Conservation (phyloP, 1,140 invertebrate species). For the Helicoverpa zea region DNA sequence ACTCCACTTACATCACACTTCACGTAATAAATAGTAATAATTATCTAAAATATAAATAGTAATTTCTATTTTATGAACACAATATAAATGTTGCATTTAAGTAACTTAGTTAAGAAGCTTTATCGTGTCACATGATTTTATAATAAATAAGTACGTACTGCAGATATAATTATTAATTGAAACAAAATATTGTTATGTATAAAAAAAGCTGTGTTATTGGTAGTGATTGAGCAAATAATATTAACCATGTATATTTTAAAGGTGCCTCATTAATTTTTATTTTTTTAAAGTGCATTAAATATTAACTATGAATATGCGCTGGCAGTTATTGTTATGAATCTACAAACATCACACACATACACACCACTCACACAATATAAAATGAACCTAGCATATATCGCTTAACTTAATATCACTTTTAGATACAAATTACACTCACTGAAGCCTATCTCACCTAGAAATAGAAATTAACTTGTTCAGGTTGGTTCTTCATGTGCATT, state of each 20-base stretch:
- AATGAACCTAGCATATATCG: slow-evolving; percentile 76
- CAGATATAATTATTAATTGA: not conserved
- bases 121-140: not conserved
- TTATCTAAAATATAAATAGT: not conserved
- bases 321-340: slow-evolving; percentile 57
- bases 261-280: slow-evolving; percentile 48
- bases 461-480: slow-evolving; percentile 22
- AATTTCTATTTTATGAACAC: not conserved
- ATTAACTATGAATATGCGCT: slow-evolving; percentile 56
- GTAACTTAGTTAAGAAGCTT: slow-evolving; percentile 29
- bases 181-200: not conserved
- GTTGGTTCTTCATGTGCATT: slow-evolving; percentile 32
- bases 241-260: slow-evolving; percentile 44
- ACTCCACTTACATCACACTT: slow-evolving; percentile 54
- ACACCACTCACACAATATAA: slow-evolving; percentile 67
- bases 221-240: slow-evolving; percentile 63
- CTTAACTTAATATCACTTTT: slow-evolving; percentile 86
- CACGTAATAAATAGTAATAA: slow-evolving; percentile 50
- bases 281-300: slow-evolving; percentile 52
- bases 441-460: slow-evolving; percentile 31
- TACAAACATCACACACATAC: slow-evolving; percentile 55
- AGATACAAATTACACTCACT: slow-evolving; percentile 64
- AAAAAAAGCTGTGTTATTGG: slow-evolving; percentile 36
- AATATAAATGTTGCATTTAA: slow-evolving; percentile 3
- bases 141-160: slow-evolving; percentile 7